Percentiles rank a stretch among this genome's conserved stretches.
These are phyloP conservation scores for Catagonus wagneri DNA, from an alignment of 2,113 vertebrate species.

Conservation along the genomic window DNA sequence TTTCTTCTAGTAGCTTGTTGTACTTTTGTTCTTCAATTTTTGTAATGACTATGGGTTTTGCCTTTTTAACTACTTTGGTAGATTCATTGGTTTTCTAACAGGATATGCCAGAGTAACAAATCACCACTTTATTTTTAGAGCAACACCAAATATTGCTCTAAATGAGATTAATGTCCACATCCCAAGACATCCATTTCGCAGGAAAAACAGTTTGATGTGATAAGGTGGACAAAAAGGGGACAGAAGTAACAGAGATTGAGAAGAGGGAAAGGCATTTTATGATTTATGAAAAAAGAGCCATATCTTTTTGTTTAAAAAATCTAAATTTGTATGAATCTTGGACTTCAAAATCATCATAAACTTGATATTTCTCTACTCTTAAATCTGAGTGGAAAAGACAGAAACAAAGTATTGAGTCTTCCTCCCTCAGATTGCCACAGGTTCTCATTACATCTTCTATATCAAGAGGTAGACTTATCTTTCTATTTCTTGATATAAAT, in stretches of 20 bases:
- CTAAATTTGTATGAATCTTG: neutral
- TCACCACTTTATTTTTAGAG: neutral
- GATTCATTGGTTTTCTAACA: neutral
- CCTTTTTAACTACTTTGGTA: neutral
- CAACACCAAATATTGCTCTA: neutral
- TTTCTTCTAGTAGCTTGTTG: neutral
- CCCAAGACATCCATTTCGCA: neutral
- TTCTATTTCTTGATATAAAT: neutral
- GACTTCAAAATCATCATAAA: neutral
- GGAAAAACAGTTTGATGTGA: neutral
- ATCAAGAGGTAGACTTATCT: neutral
- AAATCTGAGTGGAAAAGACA: neutral
- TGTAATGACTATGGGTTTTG: neutral
- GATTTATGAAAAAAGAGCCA: neutral
- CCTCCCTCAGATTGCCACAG: neutral
- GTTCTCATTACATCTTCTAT: neutral
- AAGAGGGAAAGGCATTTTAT: neutral
- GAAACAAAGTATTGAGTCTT: neutral
- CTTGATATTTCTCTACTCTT: neutral
- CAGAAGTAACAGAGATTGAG: neutral
- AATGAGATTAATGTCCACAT: neutral
- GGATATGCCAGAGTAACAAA: neutral
- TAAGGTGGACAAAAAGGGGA: neutral
- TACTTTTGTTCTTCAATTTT: neutral
- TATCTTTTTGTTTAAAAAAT: neutral